Evolutionary conservation across 2,113 vertebrate species (phyloP).

Genomic region (Zingel zingel): DNA sequence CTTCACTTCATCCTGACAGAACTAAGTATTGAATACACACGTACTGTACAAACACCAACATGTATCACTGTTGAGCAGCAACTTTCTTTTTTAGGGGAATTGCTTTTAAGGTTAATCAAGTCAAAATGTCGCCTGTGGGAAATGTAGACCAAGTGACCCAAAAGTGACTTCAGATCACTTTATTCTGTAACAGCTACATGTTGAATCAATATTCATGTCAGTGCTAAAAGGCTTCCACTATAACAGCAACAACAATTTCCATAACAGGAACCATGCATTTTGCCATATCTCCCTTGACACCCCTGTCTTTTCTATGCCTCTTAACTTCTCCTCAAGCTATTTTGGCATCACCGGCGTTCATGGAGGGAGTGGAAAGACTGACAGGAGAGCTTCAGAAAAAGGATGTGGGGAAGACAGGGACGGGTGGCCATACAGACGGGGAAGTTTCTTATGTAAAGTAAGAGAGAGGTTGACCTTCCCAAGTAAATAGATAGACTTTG

Average conservation of each 20-base stretch:
- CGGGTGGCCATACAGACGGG: slow-evolving; percentile 13
- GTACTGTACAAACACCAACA: neutral
- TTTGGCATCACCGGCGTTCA: neutral
- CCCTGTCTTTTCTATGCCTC: neutral
- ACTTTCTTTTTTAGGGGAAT: slow-evolving; percentile 11
- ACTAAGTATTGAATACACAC: neutral
- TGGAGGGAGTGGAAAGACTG: neutral
- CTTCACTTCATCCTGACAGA: too few relatives aligned
- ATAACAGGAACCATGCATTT: slow-evolving; percentile 28
- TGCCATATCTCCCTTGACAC: slow-evolving; percentile 10
- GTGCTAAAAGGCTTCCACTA: slow-evolving; percentile 43
- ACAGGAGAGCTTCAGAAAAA: slow-evolving; percentile 18
- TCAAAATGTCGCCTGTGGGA: slow-evolving; percentile 7
- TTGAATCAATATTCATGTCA: slow-evolving; percentile 57
- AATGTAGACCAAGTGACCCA: slow-evolving; percentile 31
- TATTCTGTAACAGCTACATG: slow-evolving; percentile 22
- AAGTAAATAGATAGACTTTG: slow-evolving; percentile 75
- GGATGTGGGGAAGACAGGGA: slow-evolving; percentile 14
- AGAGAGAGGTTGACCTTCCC: slow-evolving; percentile 61
- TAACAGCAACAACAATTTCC: slow-evolving; percentile 18
- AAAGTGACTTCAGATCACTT: slow-evolving; percentile 40
- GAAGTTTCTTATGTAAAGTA: slow-evolving; percentile 58
- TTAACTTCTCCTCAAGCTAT: slow-evolving; percentile 22
- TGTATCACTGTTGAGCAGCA: neutral
- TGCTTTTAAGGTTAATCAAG: slow-evolving; percentile 50